phyloP scores from a whole-genome alignment of 2,113 vertebrate species.

The Pagrus major region DNA sequence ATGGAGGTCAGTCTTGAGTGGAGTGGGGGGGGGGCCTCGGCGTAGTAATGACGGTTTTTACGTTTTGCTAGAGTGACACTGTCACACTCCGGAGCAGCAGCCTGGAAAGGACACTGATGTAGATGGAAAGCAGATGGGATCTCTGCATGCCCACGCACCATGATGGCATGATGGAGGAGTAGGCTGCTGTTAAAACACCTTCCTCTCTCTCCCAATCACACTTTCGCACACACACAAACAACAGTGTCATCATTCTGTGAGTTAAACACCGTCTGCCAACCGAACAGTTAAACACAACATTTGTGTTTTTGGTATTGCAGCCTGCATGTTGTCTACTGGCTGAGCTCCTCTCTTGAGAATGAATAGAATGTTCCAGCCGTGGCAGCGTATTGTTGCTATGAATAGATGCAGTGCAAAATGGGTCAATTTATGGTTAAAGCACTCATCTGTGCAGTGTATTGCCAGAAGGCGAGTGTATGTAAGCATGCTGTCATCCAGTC shows the following conservation, averaged over 20 bases:
- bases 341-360: slow-evolving; percentile 51
- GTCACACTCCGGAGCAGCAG: slow-evolving; percentile 61
- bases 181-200: slow-evolving; percentile 20
- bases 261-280: slow-evolving; percentile 57
- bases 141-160: slow-evolving; percentile 57
- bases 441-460: slow-evolving; percentile 79
- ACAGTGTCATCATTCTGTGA: slow-evolving; percentile 50
- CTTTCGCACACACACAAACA: not conserved
- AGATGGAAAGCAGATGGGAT: slow-evolving; percentile 76
- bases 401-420: slow-evolving; percentile 81
- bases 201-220: not conserved
- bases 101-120: slow-evolving; percentile 51
- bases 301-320: slow-evolving; percentile 18
- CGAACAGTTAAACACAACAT: slow-evolving; percentile 13
- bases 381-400: slow-evolving; percentile 72
- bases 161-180: slow-evolving; percentile 31
- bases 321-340: slow-evolving; percentile 35
- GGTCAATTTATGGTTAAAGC: slow-evolving; percentile 83
- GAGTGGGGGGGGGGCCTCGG: slow-evolving; percentile 5
- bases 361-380: slow-evolving; percentile 64
- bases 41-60: slow-evolving; percentile 12
- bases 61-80: slow-evolving; percentile 49
- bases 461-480: slow-evolving; percentile 81
- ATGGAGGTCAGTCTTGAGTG: slow-evolving; percentile 18
- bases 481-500: slow-evolving; percentile 81